Percentiles rank a stretch among this genome's conserved stretches.
Evolutionary conservation across 1,140 invertebrate genomes (phyloP).

Genomic region (Littorina saxatilis): DNA sequence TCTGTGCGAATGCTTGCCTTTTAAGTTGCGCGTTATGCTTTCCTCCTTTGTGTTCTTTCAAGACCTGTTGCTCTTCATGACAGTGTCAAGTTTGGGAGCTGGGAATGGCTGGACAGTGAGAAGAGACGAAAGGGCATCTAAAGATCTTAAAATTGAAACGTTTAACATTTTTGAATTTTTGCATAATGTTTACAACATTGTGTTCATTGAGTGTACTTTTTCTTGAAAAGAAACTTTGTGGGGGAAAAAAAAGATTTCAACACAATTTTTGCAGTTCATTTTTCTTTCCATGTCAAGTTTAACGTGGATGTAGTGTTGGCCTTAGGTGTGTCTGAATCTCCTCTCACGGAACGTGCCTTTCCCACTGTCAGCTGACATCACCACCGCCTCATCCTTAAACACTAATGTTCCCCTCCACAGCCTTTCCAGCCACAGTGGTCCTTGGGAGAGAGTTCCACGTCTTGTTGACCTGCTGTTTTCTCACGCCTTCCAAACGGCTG

Average conservation of each 20-base stretch:
- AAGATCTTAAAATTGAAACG: no score
- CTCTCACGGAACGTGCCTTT: neutral
- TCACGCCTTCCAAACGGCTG: no score
- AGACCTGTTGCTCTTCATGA: neutral
- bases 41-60: neutral
- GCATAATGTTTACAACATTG: no score
- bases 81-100: neutral
- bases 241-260: no score
- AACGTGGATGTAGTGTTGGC: no score
- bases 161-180: no score
- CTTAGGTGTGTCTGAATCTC: neutral
- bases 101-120: neutral
- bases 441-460: neutral
- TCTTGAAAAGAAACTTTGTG: no score
- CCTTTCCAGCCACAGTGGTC: neutral
- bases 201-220: no score
- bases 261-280: no score
- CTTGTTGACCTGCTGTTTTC: no score
- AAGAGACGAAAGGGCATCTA: no score
- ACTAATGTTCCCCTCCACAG: constrained; percentile 1
- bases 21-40: neutral
- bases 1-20: neutral
- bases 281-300: no score
- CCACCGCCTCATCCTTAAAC: neutral
- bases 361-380: neutral